Evolutionary conservation across 2,797 vertebrate genomes (phyloP).

Genomic region (Galagoides demidoff): DNA sequence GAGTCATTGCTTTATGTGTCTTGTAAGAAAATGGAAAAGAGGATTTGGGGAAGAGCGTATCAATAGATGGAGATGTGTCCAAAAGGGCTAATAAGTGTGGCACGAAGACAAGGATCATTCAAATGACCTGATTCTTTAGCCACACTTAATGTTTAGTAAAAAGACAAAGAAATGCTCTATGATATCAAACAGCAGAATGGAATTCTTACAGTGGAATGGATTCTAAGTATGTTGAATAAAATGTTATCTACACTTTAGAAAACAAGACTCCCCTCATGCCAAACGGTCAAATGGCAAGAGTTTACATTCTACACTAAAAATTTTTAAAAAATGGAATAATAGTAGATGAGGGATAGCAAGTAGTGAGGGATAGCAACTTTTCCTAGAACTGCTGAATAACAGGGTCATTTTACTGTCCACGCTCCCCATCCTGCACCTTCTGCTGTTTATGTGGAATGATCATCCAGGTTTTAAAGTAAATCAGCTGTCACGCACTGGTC

Average conservation of each 20-base stretch:
- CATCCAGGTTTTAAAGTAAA: not conserved
- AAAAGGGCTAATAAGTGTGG: not conserved
- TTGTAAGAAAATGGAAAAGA: not conserved
- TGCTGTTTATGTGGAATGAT: not conserved
- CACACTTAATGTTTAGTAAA: not conserved
- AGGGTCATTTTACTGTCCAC: not conserved
- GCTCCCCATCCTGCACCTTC: not conserved
- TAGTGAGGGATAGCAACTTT: not conserved
- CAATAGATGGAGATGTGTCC: not conserved
- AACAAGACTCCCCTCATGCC: not conserved
- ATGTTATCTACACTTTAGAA: not conserved
- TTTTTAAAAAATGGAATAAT: not conserved
- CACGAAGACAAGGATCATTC: not conserved
- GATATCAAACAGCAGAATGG: not conserved
- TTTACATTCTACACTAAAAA: not conserved
- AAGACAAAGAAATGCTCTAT: not conserved
- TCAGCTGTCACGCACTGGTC: not conserved
- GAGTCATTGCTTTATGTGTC: not conserved
- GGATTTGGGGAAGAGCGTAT: not conserved
- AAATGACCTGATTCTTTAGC: not conserved
- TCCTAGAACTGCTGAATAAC: not conserved
- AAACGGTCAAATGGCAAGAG: not conserved
- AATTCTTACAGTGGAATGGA: not conserved
- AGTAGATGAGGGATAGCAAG: not conserved
- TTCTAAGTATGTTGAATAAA: not conserved